Conservation (phyloP, 2,888 invertebrate species). For the Tenodera sinensis region DNA sequence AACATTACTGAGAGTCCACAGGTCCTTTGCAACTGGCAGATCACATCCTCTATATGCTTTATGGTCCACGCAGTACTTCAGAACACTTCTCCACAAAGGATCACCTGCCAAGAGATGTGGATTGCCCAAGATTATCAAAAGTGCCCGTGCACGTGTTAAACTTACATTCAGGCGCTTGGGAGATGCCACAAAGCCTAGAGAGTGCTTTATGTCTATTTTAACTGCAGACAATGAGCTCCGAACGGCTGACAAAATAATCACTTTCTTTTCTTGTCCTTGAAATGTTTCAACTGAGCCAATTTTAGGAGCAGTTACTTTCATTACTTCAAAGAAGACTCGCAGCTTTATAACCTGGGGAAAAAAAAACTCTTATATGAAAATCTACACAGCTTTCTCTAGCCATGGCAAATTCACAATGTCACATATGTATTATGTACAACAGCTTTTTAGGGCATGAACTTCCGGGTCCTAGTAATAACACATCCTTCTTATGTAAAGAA, state of each 20-base stretch:
- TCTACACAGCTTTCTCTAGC: too few relatives aligned
- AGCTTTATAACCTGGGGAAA: conserved; percentile 58
- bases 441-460: too few relatives aligned
- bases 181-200: conserved; percentile 70
- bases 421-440: too few relatives aligned
- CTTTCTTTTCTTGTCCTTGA: conserved; percentile 74
- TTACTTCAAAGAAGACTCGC: conserved; percentile 51
- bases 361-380: not conserved
- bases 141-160: conserved; percentile 75
- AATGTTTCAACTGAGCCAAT: conserved; percentile 83
- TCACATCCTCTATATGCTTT: conserved; percentile 69
- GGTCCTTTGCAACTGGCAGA: conserved; percentile 45
- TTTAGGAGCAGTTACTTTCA: conserved; percentile 55
- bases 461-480: too few relatives aligned
- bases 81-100: conserved; percentile 62
- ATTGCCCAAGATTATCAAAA: conserved; percentile 80
- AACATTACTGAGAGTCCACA: not conserved
- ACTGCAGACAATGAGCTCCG: conserved; percentile 48
- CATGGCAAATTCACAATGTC: too few relatives aligned
- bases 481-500: too few relatives aligned
- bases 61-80: conserved; percentile 56
- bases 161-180: conserved; percentile 86
- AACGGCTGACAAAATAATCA: conserved; percentile 69
- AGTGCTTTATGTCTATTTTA: conserved; percentile 42
- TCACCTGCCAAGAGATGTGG: conserved; percentile 67